Conservation (phyloP, 2,797 vertebrate genomes). For the Rhinophrynus dorsalis region DNA sequence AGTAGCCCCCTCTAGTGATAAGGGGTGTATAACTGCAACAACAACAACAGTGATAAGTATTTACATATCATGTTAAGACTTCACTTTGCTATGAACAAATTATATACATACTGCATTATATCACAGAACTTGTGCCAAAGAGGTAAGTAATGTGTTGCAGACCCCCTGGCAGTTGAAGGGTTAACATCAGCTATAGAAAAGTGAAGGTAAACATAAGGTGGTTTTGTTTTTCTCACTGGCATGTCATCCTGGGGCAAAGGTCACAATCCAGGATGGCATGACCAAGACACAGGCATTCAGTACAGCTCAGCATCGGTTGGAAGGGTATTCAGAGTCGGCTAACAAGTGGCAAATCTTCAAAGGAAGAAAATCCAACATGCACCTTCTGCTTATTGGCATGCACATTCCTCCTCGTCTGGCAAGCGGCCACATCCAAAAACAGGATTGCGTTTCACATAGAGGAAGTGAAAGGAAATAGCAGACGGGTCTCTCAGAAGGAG, state of each 20-base stretch:
- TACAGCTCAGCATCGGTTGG: conserved; percentile 36
- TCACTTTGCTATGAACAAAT: too few relatives aligned
- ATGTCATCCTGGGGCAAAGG: conserved; percentile 23
- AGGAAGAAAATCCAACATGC: conserved; percentile 35
- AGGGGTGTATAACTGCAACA: too few relatives aligned
- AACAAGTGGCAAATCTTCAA: conserved; percentile 50
- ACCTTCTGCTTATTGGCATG: conserved; percentile 42
- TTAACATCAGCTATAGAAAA: neutral
- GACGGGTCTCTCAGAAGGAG: conserved; percentile 5
- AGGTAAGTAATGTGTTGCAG: too few relatives aligned
- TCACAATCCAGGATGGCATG: conserved; percentile 22
- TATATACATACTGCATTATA: too few relatives aligned
- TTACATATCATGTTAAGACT: too few relatives aligned
- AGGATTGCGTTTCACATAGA: conserved; percentile 44
- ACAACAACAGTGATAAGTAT: too few relatives aligned
- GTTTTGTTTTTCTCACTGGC: conserved; percentile 20
- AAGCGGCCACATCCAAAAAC: conserved; percentile 33
- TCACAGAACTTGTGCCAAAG: too few relatives aligned
- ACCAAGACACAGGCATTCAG: conserved; percentile 31
- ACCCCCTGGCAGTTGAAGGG: too few relatives aligned
- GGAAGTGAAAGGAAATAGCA: conserved; percentile 49
- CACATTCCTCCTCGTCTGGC: conserved; percentile 42
- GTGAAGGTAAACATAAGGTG: conserved; percentile 8
- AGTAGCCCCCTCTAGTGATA: too few relatives aligned
- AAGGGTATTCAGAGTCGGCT: conserved; percentile 42